Conservation (phyloP, 2,888 invertebrate species). For the Scrobipalpa atriplicella region DNA sequence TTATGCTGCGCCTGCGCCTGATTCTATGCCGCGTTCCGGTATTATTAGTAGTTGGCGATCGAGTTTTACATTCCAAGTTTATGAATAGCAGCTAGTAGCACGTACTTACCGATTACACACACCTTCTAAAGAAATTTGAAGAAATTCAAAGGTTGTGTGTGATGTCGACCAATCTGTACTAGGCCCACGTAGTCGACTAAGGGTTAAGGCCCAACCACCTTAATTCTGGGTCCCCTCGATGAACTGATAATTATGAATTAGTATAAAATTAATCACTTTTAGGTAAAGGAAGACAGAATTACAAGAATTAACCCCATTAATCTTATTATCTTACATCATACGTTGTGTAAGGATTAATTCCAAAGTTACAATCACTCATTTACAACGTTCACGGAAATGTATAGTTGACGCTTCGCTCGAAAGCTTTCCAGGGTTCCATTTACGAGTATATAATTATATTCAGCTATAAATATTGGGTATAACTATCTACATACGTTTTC, state of each 20-base stretch:
- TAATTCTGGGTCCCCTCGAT: too few species aligned
- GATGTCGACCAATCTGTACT: too few species aligned
- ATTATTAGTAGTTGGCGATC: neutral
- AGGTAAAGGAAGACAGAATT: neutral
- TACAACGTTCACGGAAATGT: neutral
- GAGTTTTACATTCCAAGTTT: constrained; percentile 10
- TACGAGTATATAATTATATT: neutral
- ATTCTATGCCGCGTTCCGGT: neutral
- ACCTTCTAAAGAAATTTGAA: too few species aligned
- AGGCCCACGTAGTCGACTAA: too few species aligned
- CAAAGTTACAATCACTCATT: neutral
- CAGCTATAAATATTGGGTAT: neutral
- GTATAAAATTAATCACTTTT: too few species aligned
- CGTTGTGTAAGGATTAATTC: too few species aligned
- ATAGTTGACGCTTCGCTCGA: neutral
- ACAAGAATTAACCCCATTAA: too few species aligned
- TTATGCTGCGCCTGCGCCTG: neutral
- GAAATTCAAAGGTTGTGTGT: too few species aligned
- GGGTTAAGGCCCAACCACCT: too few species aligned
- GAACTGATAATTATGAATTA: too few species aligned
- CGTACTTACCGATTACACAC: too few species aligned
- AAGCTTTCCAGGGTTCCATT: neutral
- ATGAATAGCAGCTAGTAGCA: neutral
- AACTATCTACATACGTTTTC: neutral
- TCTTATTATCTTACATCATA: too few species aligned